Conservation (phyloP, 1,140 invertebrate species). For the Ctenoplectra terminalis region DNA sequence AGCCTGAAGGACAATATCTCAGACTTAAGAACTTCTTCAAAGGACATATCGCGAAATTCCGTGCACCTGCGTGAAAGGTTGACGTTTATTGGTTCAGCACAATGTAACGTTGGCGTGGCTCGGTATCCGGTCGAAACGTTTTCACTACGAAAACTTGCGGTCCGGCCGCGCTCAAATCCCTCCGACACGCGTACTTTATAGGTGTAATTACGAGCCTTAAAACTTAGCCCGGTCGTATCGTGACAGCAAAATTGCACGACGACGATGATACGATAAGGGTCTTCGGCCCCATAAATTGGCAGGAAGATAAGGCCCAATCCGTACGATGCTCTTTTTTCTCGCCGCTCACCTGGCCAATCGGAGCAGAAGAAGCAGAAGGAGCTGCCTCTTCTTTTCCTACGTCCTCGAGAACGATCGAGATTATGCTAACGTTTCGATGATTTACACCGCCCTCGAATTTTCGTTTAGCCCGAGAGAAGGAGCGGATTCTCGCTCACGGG, state of each 20-base stretch:
- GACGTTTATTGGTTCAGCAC: constrained; percentile 60
- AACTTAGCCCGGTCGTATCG: constrained; percentile 49
- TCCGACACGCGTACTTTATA: constrained; percentile 54
- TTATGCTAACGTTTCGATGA: constrained; percentile 42
- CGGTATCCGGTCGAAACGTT: neutral
- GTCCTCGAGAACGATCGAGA: neutral
- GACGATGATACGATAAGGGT: constrained; percentile 50
- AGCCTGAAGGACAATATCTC: constrained; percentile 19
- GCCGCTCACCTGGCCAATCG: neutral
- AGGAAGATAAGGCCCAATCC: constrained; percentile 24
- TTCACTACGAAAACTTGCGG: constrained; percentile 34
- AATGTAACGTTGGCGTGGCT: constrained; percentile 21
- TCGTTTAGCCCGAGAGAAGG: neutral
- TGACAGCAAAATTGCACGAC: constrained; percentile 59
- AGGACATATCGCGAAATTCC: neutral
- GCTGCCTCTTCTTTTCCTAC: no score
- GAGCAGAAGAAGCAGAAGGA: neutral
- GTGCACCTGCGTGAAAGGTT: constrained; percentile 44
- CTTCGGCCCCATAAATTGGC: constrained; percentile 40
- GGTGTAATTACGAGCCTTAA: constrained; percentile 63
- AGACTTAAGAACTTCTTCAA: constrained; percentile 19
- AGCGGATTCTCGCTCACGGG: neutral
- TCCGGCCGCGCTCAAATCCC: constrained; percentile 31
- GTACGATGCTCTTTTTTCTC: constrained; percentile 1
- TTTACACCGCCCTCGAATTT: constrained; percentile 7